Conservation (phyloP, 2,888 invertebrate species). For the Pristionchus entomophagus region DNA sequence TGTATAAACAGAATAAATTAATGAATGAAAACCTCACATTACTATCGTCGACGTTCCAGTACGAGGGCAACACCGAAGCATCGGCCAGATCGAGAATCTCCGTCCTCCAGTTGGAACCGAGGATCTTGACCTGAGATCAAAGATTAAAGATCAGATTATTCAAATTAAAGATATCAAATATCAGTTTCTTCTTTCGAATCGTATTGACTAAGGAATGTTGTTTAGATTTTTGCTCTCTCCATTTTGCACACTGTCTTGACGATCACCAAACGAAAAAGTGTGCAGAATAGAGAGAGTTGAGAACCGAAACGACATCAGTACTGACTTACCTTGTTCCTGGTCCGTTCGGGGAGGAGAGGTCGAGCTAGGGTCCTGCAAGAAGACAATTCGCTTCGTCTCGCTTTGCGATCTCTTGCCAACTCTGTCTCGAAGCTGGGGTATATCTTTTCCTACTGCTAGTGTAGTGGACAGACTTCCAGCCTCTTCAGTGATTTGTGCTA, state of each 20-base stretch:
- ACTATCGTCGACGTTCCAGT: constrained; percentile 71
- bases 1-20: not conserved
- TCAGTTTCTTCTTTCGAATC: no score
- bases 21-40: constrained; percentile 42
- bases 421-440: no score
- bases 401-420: no score
- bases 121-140: constrained; percentile 40
- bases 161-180: not conserved
- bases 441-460: no score
- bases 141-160: not conserved
- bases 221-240: no score
- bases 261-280: not conserved
- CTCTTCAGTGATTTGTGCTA: no score
- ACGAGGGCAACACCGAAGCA: constrained; percentile 67
- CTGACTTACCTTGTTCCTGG: constrained; percentile 64
- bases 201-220: no score
- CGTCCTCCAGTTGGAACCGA: constrained; percentile 48
- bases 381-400: no score
- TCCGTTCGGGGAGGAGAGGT: constrained; percentile 71
- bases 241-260: not conserved
- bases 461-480: no score
- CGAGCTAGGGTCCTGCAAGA: constrained; percentile 67
- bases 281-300: not conserved
- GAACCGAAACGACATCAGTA: no score
- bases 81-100: constrained; percentile 68